phyloP scores from a whole-genome alignment of 2,888 invertebrate species.

The Lasioglossum figueresi region DNA sequence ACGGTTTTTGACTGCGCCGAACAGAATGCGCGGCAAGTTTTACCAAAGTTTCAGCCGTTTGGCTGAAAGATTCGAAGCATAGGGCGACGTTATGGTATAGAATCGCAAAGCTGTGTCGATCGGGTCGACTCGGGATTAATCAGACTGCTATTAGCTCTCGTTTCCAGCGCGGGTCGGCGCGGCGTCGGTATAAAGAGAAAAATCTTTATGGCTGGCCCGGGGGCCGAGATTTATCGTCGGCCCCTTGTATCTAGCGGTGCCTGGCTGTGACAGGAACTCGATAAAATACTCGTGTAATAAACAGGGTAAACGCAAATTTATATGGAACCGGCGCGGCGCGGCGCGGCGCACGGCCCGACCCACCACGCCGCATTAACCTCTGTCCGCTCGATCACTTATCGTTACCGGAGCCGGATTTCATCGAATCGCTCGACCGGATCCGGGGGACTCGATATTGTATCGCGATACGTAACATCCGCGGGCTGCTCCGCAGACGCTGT shows the following conservation, averaged over 20 bases:
- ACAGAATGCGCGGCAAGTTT: no score
- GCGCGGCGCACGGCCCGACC: slow-evolving; percentile 16
- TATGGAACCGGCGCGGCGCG: slow-evolving; percentile 60
- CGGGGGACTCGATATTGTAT: not conserved
- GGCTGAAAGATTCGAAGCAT: not conserved
- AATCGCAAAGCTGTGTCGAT: not conserved
- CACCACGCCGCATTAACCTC: slow-evolving; percentile 55
- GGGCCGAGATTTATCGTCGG: slow-evolving; percentile 67
- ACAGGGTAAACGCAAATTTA: slow-evolving; percentile 78
- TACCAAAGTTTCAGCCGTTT: no score
- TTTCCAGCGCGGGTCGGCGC: not conserved
- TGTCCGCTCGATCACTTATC: slow-evolving; percentile 51
- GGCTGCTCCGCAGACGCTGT: not conserved
- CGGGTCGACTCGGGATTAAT: slow-evolving; percentile 44
- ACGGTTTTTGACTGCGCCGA: no score
- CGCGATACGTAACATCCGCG: slow-evolving; percentile 6
- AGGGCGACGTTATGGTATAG: not conserved
- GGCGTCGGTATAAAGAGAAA: slow-evolving; percentile 52
- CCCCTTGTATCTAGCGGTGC: slow-evolving; percentile 60
- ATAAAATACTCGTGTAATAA: slow-evolving; percentile 79
- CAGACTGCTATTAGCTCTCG: slow-evolving; percentile 39
- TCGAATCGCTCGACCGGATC: slow-evolving; percentile 19
- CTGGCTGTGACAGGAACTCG: slow-evolving; percentile 80
- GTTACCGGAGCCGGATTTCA: slow-evolving; percentile 36
- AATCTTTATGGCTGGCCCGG: slow-evolving; percentile 59